Evolutionary conservation across 2,888 invertebrate genomes (phyloP).

Genomic region (Drosophila falleni): DNA sequence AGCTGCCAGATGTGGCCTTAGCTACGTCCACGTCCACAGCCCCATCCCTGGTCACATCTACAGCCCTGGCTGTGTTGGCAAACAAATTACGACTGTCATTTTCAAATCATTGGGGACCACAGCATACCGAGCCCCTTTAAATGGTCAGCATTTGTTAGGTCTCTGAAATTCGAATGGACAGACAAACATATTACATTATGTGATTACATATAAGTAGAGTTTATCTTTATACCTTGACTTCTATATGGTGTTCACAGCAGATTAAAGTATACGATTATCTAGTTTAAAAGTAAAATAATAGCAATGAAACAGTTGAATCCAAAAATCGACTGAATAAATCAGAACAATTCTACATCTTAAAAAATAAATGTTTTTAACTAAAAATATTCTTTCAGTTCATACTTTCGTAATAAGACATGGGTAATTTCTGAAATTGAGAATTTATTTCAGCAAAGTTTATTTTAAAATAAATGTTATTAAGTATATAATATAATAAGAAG

Average conservation of each 20-base stretch:
- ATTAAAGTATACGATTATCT: not conserved
- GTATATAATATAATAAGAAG: too few species aligned
- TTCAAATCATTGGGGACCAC: conserved; percentile 76
- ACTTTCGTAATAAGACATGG: too few species aligned
- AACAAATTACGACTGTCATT: conserved; percentile 79
- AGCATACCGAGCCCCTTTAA: conserved; percentile 52
- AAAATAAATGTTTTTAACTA: not conserved
- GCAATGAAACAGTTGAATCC: too few species aligned
- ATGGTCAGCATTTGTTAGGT: conserved; percentile 32
- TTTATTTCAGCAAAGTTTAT: too few species aligned
- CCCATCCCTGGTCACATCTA: not conserved
- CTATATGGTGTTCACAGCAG: not conserved
- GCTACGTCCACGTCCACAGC: conserved; percentile 4
- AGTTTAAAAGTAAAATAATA: not conserved
- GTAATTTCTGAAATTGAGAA: too few species aligned
- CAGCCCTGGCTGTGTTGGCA: conserved; percentile 56
- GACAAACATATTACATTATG: conserved; percentile 6
- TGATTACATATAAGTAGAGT: conserved; percentile 5
- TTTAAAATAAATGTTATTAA: too few species aligned
- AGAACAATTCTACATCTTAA: too few species aligned
- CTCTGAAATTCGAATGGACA: conserved; percentile 12
- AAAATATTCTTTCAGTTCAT: not conserved
- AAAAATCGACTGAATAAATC: not conserved
- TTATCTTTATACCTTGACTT: not conserved
- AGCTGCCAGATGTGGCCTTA: conserved; percentile 45